phyloP scores from a whole-genome alignment of 2,888 invertebrate species.

The Lordiphosa fenestrarum region DNA sequence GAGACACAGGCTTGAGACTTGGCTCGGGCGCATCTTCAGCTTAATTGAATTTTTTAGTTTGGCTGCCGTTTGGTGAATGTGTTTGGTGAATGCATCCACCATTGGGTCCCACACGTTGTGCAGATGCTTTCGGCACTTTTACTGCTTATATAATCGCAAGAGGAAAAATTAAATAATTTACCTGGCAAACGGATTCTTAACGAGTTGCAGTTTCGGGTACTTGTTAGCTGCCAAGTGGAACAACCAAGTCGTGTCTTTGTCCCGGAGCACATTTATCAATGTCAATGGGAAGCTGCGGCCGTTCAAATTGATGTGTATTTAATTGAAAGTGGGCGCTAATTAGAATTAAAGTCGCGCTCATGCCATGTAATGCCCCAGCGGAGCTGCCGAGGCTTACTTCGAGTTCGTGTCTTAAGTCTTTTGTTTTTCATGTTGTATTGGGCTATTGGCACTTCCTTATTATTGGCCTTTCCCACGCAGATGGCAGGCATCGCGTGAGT shows the following conservation, averaged over 20 bases:
- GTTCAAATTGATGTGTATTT: slow-evolving; percentile 63
- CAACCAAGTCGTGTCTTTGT: slow-evolving; percentile 59
- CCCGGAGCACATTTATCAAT: slow-evolving; percentile 64
- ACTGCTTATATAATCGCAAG: slow-evolving; percentile 63
- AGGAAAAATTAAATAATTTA: slow-evolving; percentile 70
- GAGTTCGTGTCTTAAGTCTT: slow-evolving; percentile 48
- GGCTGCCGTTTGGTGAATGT: slow-evolving; percentile 27
- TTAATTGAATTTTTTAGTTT: slow-evolving; percentile 73
- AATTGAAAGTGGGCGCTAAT: slow-evolving; percentile 67
- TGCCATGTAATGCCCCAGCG: slow-evolving; percentile 62
- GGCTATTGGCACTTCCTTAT: slow-evolving; percentile 53
- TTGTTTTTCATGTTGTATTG: slow-evolving; percentile 35
- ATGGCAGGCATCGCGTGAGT: slow-evolving; percentile 63
- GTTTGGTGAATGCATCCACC: slow-evolving; percentile 67
- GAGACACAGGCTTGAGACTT: slow-evolving; percentile 21
- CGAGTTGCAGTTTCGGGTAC: slow-evolving; percentile 11
- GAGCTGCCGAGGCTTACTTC: not conserved
- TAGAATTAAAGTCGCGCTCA: slow-evolving; percentile 56
- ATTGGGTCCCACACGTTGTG: slow-evolving; percentile 73
- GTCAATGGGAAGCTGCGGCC: slow-evolving; percentile 57
- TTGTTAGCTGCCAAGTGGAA: slow-evolving; percentile 37
- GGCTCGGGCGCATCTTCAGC: slow-evolving; percentile 64
- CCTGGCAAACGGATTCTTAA: slow-evolving; percentile 52
- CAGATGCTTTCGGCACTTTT: slow-evolving; percentile 73
- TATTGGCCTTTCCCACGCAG: slow-evolving; percentile 73